Percentiles rank a stretch among this genome's conserved stretches.
These are phyloP conservation scores for Argyrosomus regius DNA, from an alignment of 2,797 vertebrate species.

Conservation along the genomic window DNA sequence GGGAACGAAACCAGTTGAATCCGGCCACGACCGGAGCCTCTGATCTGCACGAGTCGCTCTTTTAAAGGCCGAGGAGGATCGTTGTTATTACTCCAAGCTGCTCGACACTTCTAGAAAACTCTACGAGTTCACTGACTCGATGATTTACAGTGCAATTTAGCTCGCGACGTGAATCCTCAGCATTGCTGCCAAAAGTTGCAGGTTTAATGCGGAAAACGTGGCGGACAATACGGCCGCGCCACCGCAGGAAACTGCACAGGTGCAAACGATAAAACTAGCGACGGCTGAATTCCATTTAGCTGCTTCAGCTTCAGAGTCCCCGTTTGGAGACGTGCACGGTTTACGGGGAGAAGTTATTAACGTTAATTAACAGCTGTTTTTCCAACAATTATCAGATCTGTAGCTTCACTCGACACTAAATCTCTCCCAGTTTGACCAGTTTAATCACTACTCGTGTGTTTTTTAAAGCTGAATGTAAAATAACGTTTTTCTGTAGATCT, in stretches of 20 bases:
- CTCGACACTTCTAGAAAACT: neutral
- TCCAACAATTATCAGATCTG: neutral
- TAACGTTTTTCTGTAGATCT: too few species aligned
- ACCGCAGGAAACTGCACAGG: neutral
- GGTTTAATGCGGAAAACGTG: neutral
- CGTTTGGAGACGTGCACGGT: too few species aligned
- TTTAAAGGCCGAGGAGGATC: neutral
- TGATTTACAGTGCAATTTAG: neutral
- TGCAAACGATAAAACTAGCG: neutral
- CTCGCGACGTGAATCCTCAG: neutral
- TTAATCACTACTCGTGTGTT: neutral
- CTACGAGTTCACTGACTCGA: rapidly evolving
- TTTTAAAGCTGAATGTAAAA: too few species aligned
- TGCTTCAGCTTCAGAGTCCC: neutral
- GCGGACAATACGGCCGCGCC: neutral
- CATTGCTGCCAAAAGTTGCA: neutral
- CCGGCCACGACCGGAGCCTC: neutral
- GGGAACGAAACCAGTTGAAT: neutral
- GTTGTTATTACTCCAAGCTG: neutral
- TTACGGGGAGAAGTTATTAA: neutral
- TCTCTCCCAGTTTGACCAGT: neutral
- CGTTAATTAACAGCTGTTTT: too few species aligned
- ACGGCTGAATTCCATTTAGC: too few species aligned
- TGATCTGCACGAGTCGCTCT: neutral
- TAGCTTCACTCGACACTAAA: neutral